Percentiles rank a stretch among this genome's conserved stretches.
These are phyloP conservation scores for Coecobrya sp. DNA, from an alignment of 2,888 invertebrate species.

Conservation along the genomic window DNA sequence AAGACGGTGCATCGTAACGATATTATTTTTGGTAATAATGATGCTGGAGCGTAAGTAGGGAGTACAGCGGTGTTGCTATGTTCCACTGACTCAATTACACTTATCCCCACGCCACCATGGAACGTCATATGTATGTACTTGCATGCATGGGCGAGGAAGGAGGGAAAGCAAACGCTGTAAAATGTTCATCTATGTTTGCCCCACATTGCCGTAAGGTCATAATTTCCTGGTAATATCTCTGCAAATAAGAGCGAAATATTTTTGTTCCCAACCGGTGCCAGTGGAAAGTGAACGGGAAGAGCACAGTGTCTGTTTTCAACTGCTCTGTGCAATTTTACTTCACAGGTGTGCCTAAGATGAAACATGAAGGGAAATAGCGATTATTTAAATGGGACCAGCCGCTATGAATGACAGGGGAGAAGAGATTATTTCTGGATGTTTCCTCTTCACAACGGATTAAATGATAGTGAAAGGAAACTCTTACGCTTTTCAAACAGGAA, in stretches of 20 bases:
- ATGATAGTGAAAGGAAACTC: too few relatives aligned
- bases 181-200: not conserved
- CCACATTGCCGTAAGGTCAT: not conserved
- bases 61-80: not conserved
- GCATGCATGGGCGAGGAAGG: not conserved
- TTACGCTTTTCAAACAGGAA: too few relatives aligned
- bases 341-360: conserved; percentile 26
- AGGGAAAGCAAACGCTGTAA: not conserved
- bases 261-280: not conserved
- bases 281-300: not conserved
- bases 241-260: not conserved
- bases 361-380: not conserved
- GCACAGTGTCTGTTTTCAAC: not conserved
- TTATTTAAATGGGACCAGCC: not conserved
- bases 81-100: not conserved
- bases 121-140: too few relatives aligned
- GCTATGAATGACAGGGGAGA: not conserved
- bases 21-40: not conserved
- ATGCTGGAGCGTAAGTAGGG: not conserved
- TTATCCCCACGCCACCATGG: not conserved
- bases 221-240: not conserved
- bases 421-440: not conserved
- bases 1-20: conserved; percentile 1
- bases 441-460: too few relatives aligned
- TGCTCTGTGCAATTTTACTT: not conserved